Conservation (phyloP, 2,888 invertebrate genomes). For the Priocnemis perturbator region DNA sequence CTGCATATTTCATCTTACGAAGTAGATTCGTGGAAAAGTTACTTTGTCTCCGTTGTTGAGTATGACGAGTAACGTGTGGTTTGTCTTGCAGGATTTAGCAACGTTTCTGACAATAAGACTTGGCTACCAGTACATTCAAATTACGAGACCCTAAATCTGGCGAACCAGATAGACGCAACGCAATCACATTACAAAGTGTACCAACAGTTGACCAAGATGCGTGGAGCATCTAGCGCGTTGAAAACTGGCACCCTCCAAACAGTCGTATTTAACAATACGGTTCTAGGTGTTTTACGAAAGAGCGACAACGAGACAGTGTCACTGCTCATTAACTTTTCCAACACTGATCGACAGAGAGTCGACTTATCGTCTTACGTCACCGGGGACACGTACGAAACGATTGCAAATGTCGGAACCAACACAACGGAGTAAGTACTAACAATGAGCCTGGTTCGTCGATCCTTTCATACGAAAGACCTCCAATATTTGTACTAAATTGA, state of each 20-base stretch:
- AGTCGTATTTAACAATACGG: conserved; percentile 76
- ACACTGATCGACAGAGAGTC: background rate
- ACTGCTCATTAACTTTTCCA: conserved; percentile 69
- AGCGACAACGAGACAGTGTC: conserved; percentile 29
- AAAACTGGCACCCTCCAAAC: conserved; percentile 78
- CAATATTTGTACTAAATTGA: too few species aligned
- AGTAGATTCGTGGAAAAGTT: too few species aligned
- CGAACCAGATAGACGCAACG: conserved; percentile 73
- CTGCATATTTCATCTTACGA: too few species aligned
- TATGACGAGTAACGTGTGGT: background rate
- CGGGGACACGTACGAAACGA: rapidly evolving
- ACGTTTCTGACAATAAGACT: conserved; percentile 76
- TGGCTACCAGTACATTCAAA: conserved; percentile 84
- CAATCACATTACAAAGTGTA: conserved; percentile 82
- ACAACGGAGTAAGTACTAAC: conserved; percentile 22
- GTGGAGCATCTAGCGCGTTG: conserved; percentile 76
- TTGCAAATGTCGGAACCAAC: background rate
- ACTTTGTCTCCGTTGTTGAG: too few species aligned
- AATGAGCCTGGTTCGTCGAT: too few species aligned
- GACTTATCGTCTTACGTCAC: too few species aligned
- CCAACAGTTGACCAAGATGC: conserved; percentile 77
- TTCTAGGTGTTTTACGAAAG: conserved; percentile 50
- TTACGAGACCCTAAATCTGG: conserved; percentile 79
- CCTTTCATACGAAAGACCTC: too few species aligned
- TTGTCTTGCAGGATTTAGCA: conserved; percentile 35